Evolutionary conservation across 2,888 invertebrate species (phyloP).

Genomic region (Piscicola geometra): DNA sequence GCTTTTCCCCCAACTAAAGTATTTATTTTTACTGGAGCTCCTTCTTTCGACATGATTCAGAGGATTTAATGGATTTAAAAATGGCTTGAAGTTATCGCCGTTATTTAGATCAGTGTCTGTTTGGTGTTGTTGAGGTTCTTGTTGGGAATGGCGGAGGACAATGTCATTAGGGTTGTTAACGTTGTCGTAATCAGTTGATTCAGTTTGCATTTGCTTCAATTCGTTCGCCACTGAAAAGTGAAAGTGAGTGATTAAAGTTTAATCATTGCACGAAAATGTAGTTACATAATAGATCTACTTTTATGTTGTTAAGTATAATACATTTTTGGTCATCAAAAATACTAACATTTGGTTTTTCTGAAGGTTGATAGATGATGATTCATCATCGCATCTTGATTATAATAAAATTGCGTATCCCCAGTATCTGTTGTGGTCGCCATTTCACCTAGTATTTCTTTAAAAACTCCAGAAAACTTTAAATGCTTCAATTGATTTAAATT

Average conservation of each 20-base stretch:
- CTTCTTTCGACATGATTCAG: constrained; percentile 13
- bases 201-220: not conserved
- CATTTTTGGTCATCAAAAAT: no score
- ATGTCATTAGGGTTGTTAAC: constrained; percentile 9
- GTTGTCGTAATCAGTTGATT: constrained; percentile 24
- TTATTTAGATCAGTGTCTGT: not conserved
- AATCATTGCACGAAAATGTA: no score
- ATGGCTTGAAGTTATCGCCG: not conserved
- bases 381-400: constrained; percentile 25
- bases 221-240: constrained; percentile 7
- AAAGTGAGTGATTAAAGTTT: no score
- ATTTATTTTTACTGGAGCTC: constrained; percentile 18
- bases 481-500: not conserved
- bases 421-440: constrained; percentile 29
- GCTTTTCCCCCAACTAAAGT: constrained; percentile 30
- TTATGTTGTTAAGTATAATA: no score
- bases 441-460: not conserved
- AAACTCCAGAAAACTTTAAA: not conserved
- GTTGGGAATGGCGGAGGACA: not conserved
- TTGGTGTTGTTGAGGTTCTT: not conserved
- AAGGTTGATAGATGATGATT: constrained; percentile 29
- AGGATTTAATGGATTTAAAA: not conserved
- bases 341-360: constrained; percentile 21
- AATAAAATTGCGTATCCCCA: constrained; percentile 31
- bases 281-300: no score